Evolutionary conservation across 2,888 invertebrate species (phyloP).

Genomic region (Spicauda simplicius): DNA sequence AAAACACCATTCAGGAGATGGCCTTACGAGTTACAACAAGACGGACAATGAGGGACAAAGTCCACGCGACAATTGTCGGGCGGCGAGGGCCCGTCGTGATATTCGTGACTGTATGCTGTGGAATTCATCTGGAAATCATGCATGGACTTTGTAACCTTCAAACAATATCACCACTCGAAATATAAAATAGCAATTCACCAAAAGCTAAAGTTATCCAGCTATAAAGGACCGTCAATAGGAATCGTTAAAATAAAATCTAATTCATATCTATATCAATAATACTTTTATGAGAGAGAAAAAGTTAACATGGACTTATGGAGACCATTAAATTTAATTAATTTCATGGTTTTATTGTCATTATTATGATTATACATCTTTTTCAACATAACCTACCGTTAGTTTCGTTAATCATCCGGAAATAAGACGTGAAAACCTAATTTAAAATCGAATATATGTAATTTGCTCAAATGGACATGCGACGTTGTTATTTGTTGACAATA

Average conservation of each 20-base stretch:
- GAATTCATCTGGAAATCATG: conserved; percentile 40
- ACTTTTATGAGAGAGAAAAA: too few species aligned
- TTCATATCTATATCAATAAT: too few species aligned
- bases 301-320: too few species aligned
- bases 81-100: conserved; percentile 32
- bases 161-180: background rate
- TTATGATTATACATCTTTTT: too few species aligned
- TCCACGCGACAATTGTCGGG: conserved; percentile 61
- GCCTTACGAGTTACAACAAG: conserved; percentile 28
- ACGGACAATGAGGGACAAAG: conserved; percentile 63
- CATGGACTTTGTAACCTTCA: conserved; percentile 43
- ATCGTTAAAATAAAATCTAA: too few species aligned
- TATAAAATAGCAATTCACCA: background rate
- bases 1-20: conserved; percentile 24
- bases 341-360: too few species aligned
- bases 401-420: too few species aligned
- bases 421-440: too few species aligned
- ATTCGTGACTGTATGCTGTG: conserved; percentile 28
- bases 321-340: too few species aligned
- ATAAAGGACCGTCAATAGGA: too few species aligned
- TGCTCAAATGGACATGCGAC: background rate
- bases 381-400: too few species aligned
- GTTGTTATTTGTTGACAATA: background rate
- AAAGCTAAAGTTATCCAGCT: too few species aligned
- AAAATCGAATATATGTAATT: background rate